Base-by-base conservation (phyloP, 2,888 invertebrate genomes). In the Anoplius nigerrimus region DNA sequence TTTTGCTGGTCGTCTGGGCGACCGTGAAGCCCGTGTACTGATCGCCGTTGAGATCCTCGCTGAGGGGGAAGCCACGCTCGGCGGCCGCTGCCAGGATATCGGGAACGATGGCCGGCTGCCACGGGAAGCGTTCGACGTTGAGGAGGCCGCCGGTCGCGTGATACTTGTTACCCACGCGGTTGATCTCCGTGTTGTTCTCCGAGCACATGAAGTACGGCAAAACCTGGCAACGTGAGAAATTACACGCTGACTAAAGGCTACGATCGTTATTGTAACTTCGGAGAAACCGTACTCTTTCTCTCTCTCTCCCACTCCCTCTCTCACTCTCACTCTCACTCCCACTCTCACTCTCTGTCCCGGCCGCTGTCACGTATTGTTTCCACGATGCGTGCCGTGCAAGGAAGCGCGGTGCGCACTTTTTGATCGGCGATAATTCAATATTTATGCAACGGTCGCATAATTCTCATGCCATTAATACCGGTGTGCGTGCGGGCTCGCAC, bases 121-220 rank as follows among this genome's bases (percentile, higher is more conserved):
- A 90, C 0, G 91, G 91, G 85, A 94, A 94, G 89, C 93, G 89
- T 69, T 91, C 91, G 5, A 92, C 91, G 0, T 92, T 93, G 74
- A 93, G 80, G 0, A 92, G 92, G 0, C 94, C 94, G 0, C 92
- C 93, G 0, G 85, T 88, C 0, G 90, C 90, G 79, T 94, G 94
- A 75, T 92, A 92, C 72, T 91, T 90, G 0, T 88, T 86, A 18
- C 93, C 93, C 0, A 93, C 92, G 0, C 89, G 89, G 0, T 91
- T 90, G 43, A 93, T 90, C 82, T 94, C 92, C 68, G 89, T 90
- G 76, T 94, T 94, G 86, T 94, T 91, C 82, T 94, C 94, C 46
- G 92, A 92, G 83, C 90, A 91, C 72, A 91, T 89, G 88, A 95
- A 96, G 86, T 93, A 93, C 0, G 95, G 95, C 63, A 95, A 88